Evolutionary conservation across 2,888 invertebrate genomes (phyloP).

Genomic region (Sarcophaga caerulescens): DNA sequence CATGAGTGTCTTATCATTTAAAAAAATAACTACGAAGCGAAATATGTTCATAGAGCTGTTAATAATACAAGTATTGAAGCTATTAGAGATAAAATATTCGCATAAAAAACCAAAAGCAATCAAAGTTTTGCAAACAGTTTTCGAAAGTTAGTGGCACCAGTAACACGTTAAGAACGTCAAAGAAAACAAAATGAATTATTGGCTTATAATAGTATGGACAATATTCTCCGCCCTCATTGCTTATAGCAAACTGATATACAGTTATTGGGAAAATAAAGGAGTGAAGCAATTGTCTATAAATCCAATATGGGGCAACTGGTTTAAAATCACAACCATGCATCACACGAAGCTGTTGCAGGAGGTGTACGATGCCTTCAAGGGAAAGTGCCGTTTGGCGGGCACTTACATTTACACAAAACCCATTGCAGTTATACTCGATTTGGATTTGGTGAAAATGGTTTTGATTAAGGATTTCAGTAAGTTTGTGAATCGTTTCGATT

Average conservation of each 20-base stretch:
- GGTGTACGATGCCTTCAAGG: constrained; percentile 74
- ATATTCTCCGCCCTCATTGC: constrained; percentile 67
- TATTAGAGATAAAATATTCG: too few relatives aligned
- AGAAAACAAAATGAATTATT: constrained; percentile 67
- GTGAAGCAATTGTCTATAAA: constrained; percentile 71
- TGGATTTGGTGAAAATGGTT: constrained; percentile 77
- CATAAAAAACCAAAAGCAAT: too few relatives aligned
- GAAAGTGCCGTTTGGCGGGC: constrained; percentile 71
- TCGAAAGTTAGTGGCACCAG: too few relatives aligned
- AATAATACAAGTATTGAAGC: too few relatives aligned
- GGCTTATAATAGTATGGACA: constrained; percentile 66
- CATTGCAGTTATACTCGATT: constrained; percentile 72
- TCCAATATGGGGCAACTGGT: constrained; percentile 72
- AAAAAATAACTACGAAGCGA: too few relatives aligned
- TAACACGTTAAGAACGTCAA: too few relatives aligned
- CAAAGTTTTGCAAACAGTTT: too few relatives aligned
- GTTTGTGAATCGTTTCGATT: constrained; percentile 77
- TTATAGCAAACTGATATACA: constrained; percentile 69
- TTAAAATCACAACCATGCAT: constrained; percentile 69
- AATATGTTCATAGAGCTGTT: too few relatives aligned
- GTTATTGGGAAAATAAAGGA: constrained; percentile 73
- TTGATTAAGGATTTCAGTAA: constrained; percentile 79
- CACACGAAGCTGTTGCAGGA: constrained; percentile 71
- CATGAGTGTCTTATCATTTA: too few relatives aligned
- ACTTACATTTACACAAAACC: constrained; percentile 74